Conservation (phyloP, 2,113 vertebrate genomes). For the Amphilophus citrinellus region DNA sequence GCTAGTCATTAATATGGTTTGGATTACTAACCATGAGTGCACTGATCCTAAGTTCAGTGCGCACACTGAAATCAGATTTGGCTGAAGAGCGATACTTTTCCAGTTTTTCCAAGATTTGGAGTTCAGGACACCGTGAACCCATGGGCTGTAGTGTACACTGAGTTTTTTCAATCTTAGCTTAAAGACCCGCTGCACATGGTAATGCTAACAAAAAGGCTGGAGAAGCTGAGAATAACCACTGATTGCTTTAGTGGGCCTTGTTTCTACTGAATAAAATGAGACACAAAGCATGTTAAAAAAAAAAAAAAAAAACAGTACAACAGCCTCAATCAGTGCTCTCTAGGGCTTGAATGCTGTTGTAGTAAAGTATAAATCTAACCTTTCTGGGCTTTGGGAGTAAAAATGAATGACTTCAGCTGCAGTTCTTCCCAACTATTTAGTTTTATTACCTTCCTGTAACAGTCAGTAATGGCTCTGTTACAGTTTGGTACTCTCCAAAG, state of each 20-base stretch:
- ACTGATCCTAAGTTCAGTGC: too few relatives aligned
- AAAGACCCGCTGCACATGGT: neutral
- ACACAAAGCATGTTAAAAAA: neutral
- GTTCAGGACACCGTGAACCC: neutral
- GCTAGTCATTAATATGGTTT: too few relatives aligned
- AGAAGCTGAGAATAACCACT: neutral
- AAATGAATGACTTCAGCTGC: neutral
- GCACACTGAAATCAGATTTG: too few relatives aligned
- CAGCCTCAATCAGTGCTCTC: neutral
- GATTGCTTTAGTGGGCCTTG: neutral
- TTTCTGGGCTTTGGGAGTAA: neutral
- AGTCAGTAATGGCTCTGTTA: slow-evolving; percentile 2
- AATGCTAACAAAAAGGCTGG: neutral
- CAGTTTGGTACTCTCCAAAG: neutral
- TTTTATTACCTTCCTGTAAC: neutral
- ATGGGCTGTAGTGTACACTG: neutral
- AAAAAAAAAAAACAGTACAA: neutral
- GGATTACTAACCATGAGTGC: too few relatives aligned
- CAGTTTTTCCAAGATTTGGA: neutral
- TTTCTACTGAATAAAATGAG: neutral
- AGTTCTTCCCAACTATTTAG: neutral
- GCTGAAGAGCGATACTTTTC: too few relatives aligned
- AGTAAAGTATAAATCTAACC: neutral
- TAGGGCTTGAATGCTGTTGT: neutral
- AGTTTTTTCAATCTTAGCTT: neutral